Conservation (phyloP, 1,140 invertebrate genomes). For the Dreissena rostriformis region DNA sequence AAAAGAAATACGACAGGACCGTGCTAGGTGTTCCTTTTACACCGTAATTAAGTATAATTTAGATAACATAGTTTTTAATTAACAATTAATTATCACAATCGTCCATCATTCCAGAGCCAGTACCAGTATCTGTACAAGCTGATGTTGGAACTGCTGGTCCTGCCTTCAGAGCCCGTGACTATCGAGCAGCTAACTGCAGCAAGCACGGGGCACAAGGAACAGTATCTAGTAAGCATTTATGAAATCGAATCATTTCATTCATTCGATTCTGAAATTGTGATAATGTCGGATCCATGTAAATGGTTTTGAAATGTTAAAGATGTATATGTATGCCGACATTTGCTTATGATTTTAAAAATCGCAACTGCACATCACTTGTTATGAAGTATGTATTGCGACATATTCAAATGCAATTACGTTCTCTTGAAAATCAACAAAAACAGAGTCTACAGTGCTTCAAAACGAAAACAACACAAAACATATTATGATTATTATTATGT, state of each 20-base stretch:
- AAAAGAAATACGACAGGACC: too few species aligned
- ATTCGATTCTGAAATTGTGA: slow-evolving; percentile 37
- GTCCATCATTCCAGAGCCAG: slow-evolving; percentile 35
- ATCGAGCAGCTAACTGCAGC: slow-evolving; percentile 1
- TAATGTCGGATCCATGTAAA: not conserved
- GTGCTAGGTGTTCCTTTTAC: too few species aligned
- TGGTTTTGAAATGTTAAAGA: not conserved
- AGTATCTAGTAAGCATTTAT: not conserved
- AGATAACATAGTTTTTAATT: too few species aligned
- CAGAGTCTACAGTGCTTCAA: too few species aligned
- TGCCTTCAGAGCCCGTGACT: not conserved
- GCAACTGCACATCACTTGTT: not conserved
- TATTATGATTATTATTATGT: not conserved
- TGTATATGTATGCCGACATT: not conserved
- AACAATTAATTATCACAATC: too few species aligned
- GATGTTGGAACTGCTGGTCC: slow-evolving; percentile 27
- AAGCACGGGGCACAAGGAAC: not conserved
- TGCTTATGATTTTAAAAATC: not conserved
- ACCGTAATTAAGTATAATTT: too few species aligned
- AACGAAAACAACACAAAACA: too few species aligned
- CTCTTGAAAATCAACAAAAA: too few species aligned
- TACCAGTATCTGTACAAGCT: slow-evolving; percentile 39
- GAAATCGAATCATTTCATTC: slow-evolving; percentile 11
- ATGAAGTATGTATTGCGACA: too few species aligned
- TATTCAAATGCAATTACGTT: too few species aligned